Evolutionary conservation across 2,797 vertebrate species (phyloP), one percentile per base, ranked within the genome.

Genomic region (Halcyon badia): DNA sequence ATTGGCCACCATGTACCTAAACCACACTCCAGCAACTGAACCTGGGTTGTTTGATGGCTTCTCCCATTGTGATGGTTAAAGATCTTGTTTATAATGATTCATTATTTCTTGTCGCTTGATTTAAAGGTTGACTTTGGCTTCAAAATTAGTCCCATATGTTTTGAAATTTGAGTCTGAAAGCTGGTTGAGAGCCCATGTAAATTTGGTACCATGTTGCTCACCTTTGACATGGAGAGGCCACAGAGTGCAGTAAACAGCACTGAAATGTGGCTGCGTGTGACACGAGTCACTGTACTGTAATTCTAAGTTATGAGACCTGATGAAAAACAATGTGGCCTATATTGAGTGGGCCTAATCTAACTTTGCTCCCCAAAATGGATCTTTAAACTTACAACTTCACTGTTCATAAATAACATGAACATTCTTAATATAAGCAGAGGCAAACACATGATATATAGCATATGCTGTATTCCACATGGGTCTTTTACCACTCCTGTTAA

Each of bases 81-180:
- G 54, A 93, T 60, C 69, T 93, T 78, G 71, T 93, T 97, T 97
- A 95, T 97, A 95, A 95, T 95, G 94, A 97, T 96, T 97, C 75
- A 97, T 98, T 98, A 94, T 85, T 96, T 96, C 78, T 92, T 93
- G 98, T 94, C 9, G 5, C 83, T 91, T 93, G 98, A 98, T 98
- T 97, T 97, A 98, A 96, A 97, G 54, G 86, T 90, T 92, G 88
- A 80, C 92, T 98, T 98, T 94, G 97, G 97, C 97, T 98, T 94
- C 94, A 90, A 97, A 98, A 98, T 98, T 86, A 96, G 93, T 98
- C 97, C 98, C 97, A 95, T 92, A 97, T 98, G 98, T 97, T 97
- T 94, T 94, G 93, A 97, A 97, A 98, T 70, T 66, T 93, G 97
- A 97, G 87, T 80, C 96, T 48, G 46, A 86, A 94, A 96, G 96